Conservation (phyloP, 2,888 invertebrate genomes). For the Neoscelio sp. region DNA sequence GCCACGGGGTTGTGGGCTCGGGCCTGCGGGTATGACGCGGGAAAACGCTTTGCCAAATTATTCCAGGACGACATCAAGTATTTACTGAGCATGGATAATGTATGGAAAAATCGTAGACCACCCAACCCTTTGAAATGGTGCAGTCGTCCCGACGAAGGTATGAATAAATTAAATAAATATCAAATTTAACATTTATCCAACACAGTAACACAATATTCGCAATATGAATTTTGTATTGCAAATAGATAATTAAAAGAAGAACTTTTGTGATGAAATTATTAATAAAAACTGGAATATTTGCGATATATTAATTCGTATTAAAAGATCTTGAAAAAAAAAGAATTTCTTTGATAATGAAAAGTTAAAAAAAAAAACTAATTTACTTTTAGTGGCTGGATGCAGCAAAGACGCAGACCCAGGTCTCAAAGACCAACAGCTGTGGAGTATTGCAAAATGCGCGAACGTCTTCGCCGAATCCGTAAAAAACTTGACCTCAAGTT, state of each 20-base stretch:
- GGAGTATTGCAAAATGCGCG: slow-evolving; percentile 91
- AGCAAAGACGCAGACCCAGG: slow-evolving; percentile 84
- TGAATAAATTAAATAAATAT: too few species aligned
- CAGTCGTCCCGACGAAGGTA: slow-evolving; percentile 84
- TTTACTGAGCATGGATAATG: slow-evolving; percentile 95
- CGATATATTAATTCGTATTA: too few species aligned
- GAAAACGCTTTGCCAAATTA: slow-evolving; percentile 95
- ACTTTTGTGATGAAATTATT: too few species aligned
- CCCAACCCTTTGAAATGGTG: slow-evolving; percentile 92
- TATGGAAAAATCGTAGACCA: slow-evolving; percentile 96
- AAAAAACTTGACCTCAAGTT: slow-evolving; percentile 85
- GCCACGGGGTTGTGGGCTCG: too few species aligned
- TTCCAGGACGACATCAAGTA: slow-evolving; percentile 98
- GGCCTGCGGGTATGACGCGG: slow-evolving; percentile 95
- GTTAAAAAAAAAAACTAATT: too few species aligned
- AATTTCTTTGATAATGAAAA: slow-evolving; percentile 12
- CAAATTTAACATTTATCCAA: too few species aligned
- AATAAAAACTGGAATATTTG: too few species aligned
- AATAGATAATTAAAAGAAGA: too few species aligned
- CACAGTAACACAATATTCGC: too few species aligned
- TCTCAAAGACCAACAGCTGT: slow-evolving; percentile 90
- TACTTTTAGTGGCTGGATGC: slow-evolving; percentile 83
- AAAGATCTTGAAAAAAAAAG: too few species aligned
- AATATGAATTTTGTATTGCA: too few species aligned
- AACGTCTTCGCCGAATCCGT: slow-evolving; percentile 89